Percentiles rank a stretch among this genome's conserved stretches.
phyloP scores from a whole-genome alignment of 35 echinoderm and acorn worm genomes.

The Stichopus chloronotus region DNA sequence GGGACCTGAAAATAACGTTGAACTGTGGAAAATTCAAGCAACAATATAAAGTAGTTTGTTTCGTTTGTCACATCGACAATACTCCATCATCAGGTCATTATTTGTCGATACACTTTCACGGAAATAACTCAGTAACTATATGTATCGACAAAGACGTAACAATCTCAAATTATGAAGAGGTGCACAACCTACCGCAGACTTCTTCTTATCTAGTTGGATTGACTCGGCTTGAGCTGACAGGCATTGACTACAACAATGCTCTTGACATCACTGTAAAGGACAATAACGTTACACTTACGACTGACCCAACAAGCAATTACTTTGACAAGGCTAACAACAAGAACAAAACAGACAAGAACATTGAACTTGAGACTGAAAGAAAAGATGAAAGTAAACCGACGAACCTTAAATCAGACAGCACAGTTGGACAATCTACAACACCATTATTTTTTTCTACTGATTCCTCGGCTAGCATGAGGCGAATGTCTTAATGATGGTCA shows the following conservation, averaged over 20 bases:
- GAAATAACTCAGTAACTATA: neutral
- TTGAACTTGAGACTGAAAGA: too few species aligned
- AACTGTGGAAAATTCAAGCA: neutral
- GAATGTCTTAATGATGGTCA: neutral
- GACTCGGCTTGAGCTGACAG: neutral
- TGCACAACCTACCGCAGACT: neutral
- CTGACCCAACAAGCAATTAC: neutral
- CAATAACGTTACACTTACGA: neutral
- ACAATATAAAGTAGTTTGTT: neutral
- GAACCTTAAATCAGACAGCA: neutral
- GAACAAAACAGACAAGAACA: neutral
- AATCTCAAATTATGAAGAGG: neutral
- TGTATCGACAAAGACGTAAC: constrained; percentile 9
- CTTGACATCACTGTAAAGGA: neutral
- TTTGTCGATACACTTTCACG: neutral
- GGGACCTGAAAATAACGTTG: neutral
- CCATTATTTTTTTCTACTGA: neutral
- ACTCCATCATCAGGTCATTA: constrained; percentile 1
- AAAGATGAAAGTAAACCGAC: too few species aligned
- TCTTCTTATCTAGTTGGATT: neutral
- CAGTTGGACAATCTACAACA: neutral
- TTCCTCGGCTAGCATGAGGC: neutral
- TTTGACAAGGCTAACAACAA: neutral
- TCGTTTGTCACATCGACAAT: constrained; percentile 15
- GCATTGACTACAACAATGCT: neutral